Evolutionary conservation across 2,888 invertebrate species (phyloP), one percentile per base, ranked within the genome.

Genomic region (Drosophila cognata): DNA sequence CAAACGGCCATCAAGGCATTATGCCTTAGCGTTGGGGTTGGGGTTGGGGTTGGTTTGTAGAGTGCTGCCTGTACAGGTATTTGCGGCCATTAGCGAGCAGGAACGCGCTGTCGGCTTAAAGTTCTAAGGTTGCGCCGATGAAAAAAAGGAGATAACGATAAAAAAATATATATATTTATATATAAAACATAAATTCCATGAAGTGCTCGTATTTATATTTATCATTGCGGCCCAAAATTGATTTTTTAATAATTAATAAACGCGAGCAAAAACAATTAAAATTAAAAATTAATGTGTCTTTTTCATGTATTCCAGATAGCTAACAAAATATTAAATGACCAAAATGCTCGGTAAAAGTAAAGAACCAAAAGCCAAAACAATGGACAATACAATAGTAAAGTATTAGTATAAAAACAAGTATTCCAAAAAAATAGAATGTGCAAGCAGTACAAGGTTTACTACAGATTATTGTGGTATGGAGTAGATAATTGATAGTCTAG

Each of bases 61-160:
- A 28, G 36, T 25, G 13, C 55, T 38, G 60, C 50, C 59, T 66
- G 85, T 68, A 62, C 89, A 85, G 85, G 85, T 85, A 85, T 85
- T 85, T 88, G 73, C 68, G 73, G 83, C 90, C 89, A 90, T 90
- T 90, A 83, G 67, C 65, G 61, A 63, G 74, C 68, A 72, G 59
- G 66, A 71, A 68, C 71, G 41, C 70, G 61, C 71, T 79, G 88
- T 75, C 90, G 72, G 90, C 90, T 90, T 90, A 83, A 90, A 83
- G 81, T 78, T 86, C 69, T 74, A 85, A 74, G 79, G 85, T 78
- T 75, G 75, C 71, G 57, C 57, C 79, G 59, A 77, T 77, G 73
- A 11, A 56, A 57, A 69, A 72, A 81, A 71, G 72, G 28, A 77
- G 78, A 81, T 77, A 78, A 81, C 58, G 61, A 65, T 79, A 64